Base-by-base conservation (phyloP, 2,113 vertebrate genomes). In the Barbus barbus region DNA sequence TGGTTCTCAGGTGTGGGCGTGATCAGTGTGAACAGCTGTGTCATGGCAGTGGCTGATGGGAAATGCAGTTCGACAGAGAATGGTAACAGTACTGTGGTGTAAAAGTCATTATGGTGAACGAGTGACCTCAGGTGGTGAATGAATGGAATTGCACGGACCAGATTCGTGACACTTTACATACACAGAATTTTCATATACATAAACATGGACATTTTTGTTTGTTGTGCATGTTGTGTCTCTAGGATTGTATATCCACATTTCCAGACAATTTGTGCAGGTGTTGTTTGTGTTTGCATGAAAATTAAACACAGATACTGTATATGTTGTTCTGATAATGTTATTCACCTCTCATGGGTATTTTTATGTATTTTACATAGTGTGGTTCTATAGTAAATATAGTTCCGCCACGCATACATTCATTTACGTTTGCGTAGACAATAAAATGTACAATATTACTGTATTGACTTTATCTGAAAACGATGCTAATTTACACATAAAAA, bases 281-380 rank as follows among this genome's bases (percentile, higher is more conserved):
- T 63, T 67, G 63, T 65, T 36, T 84, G 81, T 82, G 67, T 86
- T 76, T 87, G 86, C 89, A 90, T 87, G 85, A 81, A 41, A n/a
- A 76, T 76, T 38, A 72, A 44, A 72, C 69, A 24, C 38, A 8
- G 12, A 44, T 44, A n/a, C n/a, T n/a, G n/a, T n/a, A 16, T 72
- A 9, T 72, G n/a, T 46, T 71, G 67, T 71, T 12, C n/a, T 71
- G 31, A 71, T 22, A 12, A 38, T n/a, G 67, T 71, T 71, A 38
- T 38, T 20, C 65, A 38, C 1, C 20, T 69, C 18, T 69, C 33
- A 69, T 38, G 65, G 31, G 18, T 36, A 69, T 33, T 38, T 22
- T 9, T 69, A 36, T 69, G 65, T 11, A 69, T 69, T 65, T 65
- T 18, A 65, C 14, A 14, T 31, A 18, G 18, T 36, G 33, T 44